Evolutionary conservation across 1,140 invertebrate genomes (phyloP), one percentile per base, ranked within the genome.

Genomic region (Drosophila murphyi): DNA sequence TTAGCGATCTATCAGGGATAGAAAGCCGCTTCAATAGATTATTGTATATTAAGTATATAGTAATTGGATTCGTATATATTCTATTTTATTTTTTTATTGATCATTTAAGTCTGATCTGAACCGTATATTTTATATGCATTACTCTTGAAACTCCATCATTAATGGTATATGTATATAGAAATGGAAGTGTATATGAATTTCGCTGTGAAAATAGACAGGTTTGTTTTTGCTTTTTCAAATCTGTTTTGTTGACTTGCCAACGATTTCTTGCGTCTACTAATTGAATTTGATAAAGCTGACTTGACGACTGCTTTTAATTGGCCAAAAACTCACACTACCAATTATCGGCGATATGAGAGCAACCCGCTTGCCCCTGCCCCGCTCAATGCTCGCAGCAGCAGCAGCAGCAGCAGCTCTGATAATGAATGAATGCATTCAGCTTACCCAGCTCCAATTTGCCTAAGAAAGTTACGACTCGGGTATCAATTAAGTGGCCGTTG

Each of bases 261-360:
- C 54, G 43, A 70, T 62, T 63, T 62, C 59, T 60, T 20, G 61
- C 29, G 55, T 48, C 56, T 43, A 72, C 80, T 85, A 82, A 85
- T 85, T 85, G 82, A 85, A 82, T 82, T 82, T 82, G 80, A 82
- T 82, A 82, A 82, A 78, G 67, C 57, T 71, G 67, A 65, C 72
- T 52, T 71, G 67, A 65, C 72, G 72, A 67, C 47, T 75, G 70
- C 74, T 80, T 80, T 80, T 80, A 82, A 82, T 82, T 82, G 80
- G 75, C 61, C 74, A 74, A 80, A 69, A 74, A 77, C 67, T 71
- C 70, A 55, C 70, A 51, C 68, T 35, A 51, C 71, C 78, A 87
- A 87, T 87, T 82, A 82, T 80, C 74, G 54, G 45, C 54, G 62
- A 78, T 79, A 79, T 28, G 28, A 51, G 55, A 59, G 28, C 35